Conservation (phyloP, 2,113 vertebrate genomes). For the Prolemur simus region DNA sequence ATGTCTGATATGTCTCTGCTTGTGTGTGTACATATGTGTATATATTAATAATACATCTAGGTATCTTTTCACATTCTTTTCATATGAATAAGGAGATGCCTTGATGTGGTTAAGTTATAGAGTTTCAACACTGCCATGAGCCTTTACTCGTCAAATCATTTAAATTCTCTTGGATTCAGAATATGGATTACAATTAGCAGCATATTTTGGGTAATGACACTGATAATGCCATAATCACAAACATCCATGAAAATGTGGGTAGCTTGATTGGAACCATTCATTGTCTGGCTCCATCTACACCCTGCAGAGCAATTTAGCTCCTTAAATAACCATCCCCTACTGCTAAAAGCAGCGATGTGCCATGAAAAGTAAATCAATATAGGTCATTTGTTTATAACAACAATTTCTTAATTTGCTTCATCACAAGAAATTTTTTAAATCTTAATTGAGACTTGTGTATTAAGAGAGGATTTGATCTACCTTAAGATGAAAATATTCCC, state of each 20-base stretch:
- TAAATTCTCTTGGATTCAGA: slow-evolving; percentile 46
- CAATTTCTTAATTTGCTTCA: slow-evolving; percentile 57
- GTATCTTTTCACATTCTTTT: background rate
- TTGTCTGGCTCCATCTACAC: slow-evolving; percentile 53
- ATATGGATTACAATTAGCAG: slow-evolving; percentile 57
- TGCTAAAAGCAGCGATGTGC: slow-evolving; percentile 47
- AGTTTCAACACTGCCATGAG: background rate
- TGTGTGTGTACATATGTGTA: background rate
- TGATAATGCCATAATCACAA: slow-evolving; percentile 45
- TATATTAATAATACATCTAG: background rate
- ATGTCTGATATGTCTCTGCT: background rate
- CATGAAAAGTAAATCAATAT: slow-evolving; percentile 65
- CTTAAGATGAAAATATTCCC: slow-evolving; percentile 51
- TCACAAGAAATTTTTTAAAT: slow-evolving; percentile 61
- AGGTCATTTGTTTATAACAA: slow-evolving; percentile 70
- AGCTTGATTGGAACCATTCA: slow-evolving; percentile 63
- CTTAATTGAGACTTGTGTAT: slow-evolving; percentile 62
- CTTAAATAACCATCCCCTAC: slow-evolving; percentile 61
- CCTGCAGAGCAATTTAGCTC: slow-evolving; percentile 61
- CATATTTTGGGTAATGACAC: slow-evolving; percentile 55
- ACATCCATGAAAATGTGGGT: slow-evolving; percentile 53
- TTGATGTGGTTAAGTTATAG: slow-evolving; percentile 42
- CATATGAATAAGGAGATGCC: background rate
- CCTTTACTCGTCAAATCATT: slow-evolving; percentile 30
- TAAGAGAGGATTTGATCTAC: slow-evolving; percentile 54